These are phyloP conservation scores for Brachionus rotundiformis DNA, from an alignment of 1,140 invertebrate genomes.

Conservation along the genomic window DNA sequence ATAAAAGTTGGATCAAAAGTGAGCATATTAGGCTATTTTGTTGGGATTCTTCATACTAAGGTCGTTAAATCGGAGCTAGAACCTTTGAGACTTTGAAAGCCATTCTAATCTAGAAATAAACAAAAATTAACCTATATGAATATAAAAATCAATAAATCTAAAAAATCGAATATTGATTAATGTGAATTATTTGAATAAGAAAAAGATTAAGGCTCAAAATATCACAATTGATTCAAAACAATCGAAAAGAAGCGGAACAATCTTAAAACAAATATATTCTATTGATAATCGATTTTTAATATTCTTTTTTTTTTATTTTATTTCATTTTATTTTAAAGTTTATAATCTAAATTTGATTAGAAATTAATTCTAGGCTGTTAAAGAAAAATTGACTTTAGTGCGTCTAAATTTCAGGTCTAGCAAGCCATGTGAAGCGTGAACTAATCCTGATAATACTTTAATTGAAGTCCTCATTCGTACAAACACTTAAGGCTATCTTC, in stretches of 20 bases:
- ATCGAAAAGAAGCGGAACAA: conserved; percentile 19
- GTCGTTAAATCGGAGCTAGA: conserved; percentile 8
- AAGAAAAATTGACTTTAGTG: conserved; percentile 4
- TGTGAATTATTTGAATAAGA: conserved; percentile 20
- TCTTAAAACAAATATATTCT: background rate
- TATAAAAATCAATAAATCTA: conserved; percentile 1
- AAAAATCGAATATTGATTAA: background rate
- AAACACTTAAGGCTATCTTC: conserved; percentile 22
- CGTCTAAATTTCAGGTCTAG: background rate
- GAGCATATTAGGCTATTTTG: no score
- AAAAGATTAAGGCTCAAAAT: conserved; percentile 22
- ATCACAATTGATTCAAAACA: background rate
- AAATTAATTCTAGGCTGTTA: conserved; percentile 27
- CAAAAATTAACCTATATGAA: background rate
- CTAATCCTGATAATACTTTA: conserved; percentile 42
- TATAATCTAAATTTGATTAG: conserved; percentile 13
- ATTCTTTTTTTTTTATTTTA: background rate
- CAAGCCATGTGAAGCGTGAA: conserved; percentile 8
- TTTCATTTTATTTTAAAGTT: conserved; percentile 9
- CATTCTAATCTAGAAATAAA: conserved; percentile 41
- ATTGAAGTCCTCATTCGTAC: background rate
- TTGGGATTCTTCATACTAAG: no score
- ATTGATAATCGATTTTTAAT: conserved; percentile 47
- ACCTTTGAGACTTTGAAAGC: background rate
- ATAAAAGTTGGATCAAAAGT: no score